A percentile compares a stretch with the other conserved stretches of the same genome.
phyloP scores from a whole-genome alignment of 2,888 invertebrate species.

The Mylabris sibirica region DNA sequence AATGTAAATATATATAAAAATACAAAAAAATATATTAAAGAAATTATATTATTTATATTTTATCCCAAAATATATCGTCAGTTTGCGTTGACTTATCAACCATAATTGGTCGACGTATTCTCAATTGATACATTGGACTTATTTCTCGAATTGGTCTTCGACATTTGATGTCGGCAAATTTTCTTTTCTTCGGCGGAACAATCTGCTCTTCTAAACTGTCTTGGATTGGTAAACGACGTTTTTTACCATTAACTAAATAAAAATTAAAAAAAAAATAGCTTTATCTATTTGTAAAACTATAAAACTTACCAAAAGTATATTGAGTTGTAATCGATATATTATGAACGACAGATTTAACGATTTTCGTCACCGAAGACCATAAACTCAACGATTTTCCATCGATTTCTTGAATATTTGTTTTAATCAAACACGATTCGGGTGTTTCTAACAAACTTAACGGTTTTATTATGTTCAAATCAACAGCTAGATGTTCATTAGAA shows the following conservation, averaged over 20 bases:
- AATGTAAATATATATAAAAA: conserved; percentile 41
- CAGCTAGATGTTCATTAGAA: neutral
- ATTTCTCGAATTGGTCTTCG: conserved; percentile 49
- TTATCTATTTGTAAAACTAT: neutral
- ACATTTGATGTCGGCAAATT: conserved; percentile 52
- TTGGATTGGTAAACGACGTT: conserved; percentile 29
- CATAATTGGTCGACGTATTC: conserved; percentile 28
- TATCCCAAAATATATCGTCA: conserved; percentile 34
- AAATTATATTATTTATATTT: conserved; percentile 22
- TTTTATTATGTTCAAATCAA: neutral
- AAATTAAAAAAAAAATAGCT: neutral
- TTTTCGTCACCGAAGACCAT: conserved; percentile 48
- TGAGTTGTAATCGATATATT: conserved; percentile 34
- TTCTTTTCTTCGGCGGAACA: conserved; percentile 45
- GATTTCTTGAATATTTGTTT: conserved; percentile 11
- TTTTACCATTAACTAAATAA: conserved; percentile 15
- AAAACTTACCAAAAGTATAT: conserved; percentile 18
- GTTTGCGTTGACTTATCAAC: conserved; percentile 53
- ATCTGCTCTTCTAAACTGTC: conserved; percentile 27
- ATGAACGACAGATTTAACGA: conserved; percentile 44
- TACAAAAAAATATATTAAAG: conserved; percentile 35
- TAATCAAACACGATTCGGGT: conserved; percentile 17
- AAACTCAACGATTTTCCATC: conserved; percentile 27
- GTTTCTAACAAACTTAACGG: conserved; percentile 9
- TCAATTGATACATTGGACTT: conserved; percentile 25